Conservation (phyloP, 2,113 vertebrate species). For the Serilophus lunatus region DNA sequence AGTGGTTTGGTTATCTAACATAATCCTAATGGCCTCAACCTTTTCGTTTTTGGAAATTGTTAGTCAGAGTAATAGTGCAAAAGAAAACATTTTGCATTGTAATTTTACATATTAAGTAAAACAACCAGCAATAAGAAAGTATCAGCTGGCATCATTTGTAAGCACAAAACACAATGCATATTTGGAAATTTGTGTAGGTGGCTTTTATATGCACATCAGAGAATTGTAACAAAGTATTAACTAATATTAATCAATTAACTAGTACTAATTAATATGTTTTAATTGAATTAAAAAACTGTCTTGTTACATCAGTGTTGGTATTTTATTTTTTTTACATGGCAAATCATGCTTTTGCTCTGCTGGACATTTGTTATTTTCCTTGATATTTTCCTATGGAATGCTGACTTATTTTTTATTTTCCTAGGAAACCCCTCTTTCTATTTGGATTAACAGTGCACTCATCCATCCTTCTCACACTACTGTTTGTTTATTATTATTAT, state of each 20-base stretch:
- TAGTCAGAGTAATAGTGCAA: neutral
- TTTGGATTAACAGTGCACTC: neutral
- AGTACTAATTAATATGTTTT: neutral
- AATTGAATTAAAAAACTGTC: neutral
- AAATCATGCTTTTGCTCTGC: neutral
- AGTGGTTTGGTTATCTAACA: neutral
- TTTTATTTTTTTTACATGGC: neutral
- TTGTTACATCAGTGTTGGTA: neutral
- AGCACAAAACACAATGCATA: neutral
- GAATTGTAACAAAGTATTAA: neutral
- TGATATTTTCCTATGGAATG: neutral
- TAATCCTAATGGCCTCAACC: neutral
- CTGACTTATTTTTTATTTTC: neutral
- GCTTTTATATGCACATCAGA: neutral
- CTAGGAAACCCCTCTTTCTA: neutral
- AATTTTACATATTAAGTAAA: neutral
- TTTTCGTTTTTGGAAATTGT: neutral
- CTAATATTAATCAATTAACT: too few species aligned
- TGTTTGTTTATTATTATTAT: neutral
- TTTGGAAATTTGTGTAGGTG: neutral
- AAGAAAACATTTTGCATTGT: neutral
- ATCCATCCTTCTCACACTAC: neutral
- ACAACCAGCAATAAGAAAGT: neutral
- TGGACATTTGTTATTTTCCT: neutral
- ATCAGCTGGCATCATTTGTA: neutral